phyloP scores from a whole-genome alignment of 2,797 vertebrate genomes.

The Garrulus glandarius region DNA sequence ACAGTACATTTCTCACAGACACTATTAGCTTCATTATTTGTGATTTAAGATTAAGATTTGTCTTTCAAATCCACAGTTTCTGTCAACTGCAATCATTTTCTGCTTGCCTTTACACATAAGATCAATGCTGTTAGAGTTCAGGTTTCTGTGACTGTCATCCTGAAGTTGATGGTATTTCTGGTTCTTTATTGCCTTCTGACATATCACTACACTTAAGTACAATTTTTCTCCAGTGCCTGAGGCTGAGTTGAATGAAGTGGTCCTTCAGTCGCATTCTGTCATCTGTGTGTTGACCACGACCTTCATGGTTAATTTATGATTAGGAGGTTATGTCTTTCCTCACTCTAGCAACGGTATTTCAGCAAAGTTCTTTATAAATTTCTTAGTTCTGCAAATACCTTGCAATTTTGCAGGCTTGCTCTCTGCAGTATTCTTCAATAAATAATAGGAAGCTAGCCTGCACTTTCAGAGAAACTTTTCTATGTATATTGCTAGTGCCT shows the following conservation, averaged over 20 bases:
- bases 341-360: not conserved
- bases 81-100: conserved; percentile 4
- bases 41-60: conserved; percentile 29
- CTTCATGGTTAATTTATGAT: conserved; percentile 64
- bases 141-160: conserved; percentile 17
- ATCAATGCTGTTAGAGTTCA: conserved; percentile 39
- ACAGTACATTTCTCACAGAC: conserved; percentile 1
- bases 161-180: conserved; percentile 57
- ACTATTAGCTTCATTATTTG: conserved; percentile 24
- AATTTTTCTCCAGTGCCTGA: conserved; percentile 58
- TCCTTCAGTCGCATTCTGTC: conserved; percentile 51
- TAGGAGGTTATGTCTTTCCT: conserved; percentile 15
- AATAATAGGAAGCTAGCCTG: not conserved
- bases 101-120: conserved; percentile 23
- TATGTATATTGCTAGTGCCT: not conserved
- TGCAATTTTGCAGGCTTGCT: not conserved
- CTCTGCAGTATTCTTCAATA: not conserved
- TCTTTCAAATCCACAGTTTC: conserved; percentile 41
- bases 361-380: not conserved
- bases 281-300: conserved; percentile 43
- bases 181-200: conserved; percentile 52
- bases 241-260: conserved; percentile 47
- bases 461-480: not conserved
- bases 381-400: not conserved
- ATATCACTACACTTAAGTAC: conserved; percentile 44